Evolutionary conservation across 2,113 vertebrate genomes (phyloP), one percentile per base, ranked within the genome.

Genomic region (Pluvialis apricaria): DNA sequence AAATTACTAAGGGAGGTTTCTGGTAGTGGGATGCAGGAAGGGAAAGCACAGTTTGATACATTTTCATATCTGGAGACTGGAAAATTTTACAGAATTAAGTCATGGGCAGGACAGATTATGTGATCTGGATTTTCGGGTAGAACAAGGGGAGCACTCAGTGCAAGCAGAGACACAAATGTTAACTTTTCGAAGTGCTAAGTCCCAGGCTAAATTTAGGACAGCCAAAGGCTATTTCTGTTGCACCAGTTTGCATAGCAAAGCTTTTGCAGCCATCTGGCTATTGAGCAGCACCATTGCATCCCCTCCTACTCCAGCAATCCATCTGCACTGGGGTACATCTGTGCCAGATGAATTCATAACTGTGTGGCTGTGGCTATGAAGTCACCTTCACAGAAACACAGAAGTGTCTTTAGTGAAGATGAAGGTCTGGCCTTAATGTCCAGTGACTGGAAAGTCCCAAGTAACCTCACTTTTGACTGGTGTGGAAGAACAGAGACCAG

Each of bases 221-320:
- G 70, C 15, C 66, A 91, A 80, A 94, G 58, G 86, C 92, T 95
- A 85, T 92, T 96, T 94, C 55, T 80, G 78, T 58, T 80, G 38
- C 40, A 92, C 28, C 17, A 76, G 49, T 87, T 69, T 70, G 80
- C n/a, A n/a, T 49, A 92, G 81, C 34, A 97, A 93, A 91, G 92
- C 94, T 92, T 95, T 84, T 92, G 80, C 86, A 89, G 86, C 91
- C 92, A 97, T 94, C 89, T 96, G 88, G 73, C 91, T 92, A 88
- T 58, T 85, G 81, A 91, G 73, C 65, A 92, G 78, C 62, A 87
- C 86, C 73, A 89, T 0, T 95, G 64, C 93, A 95, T 49, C 44
- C 79, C 90, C 73, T 68, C 54, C 66, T 82, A 28, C 40, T 76
- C 77, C 73, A 82, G 82, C 70, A 76, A 15, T 54, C 40, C 58